These are phyloP conservation scores for Anarrhichthys ocellatus DNA, from an alignment of 2,113 vertebrate species.

Conservation along the genomic window DNA sequence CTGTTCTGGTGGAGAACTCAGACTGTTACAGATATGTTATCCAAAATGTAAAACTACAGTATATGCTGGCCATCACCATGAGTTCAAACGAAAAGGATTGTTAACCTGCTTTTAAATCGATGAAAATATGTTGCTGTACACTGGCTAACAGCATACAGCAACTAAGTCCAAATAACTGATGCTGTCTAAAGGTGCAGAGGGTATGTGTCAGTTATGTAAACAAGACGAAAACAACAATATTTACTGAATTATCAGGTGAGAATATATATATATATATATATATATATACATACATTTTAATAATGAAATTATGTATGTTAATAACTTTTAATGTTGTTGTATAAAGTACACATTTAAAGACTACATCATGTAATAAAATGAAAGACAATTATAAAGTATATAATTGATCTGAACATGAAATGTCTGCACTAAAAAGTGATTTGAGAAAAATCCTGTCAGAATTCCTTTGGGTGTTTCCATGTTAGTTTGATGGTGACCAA, in stretches of 20 bases:
- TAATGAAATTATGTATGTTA: background rate
- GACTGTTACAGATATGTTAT: background rate
- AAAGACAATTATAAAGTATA: background rate
- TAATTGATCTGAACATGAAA: background rate
- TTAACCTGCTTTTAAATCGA: background rate
- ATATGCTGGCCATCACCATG: background rate
- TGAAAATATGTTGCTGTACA: background rate
- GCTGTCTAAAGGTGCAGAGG: background rate
- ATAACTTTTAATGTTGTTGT: background rate
- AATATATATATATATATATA: background rate
- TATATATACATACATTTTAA: background rate
- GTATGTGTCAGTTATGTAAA: background rate
- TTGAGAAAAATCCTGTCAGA: background rate
- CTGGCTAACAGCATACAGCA: background rate
- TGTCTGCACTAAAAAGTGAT: background rate
- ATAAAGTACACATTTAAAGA: background rate
- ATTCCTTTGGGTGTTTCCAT: background rate
- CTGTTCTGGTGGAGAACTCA: constrained; percentile 5
- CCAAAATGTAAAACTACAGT: background rate
- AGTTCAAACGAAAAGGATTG: background rate
- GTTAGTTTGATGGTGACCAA: background rate
- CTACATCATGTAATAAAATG: background rate
- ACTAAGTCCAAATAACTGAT: background rate
- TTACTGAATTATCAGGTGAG: background rate
- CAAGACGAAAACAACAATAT: background rate